These are phyloP conservation scores for Microtus ochrogaster DNA, from an alignment of 2,113 vertebrate genomes.

Conservation along the genomic window DNA sequence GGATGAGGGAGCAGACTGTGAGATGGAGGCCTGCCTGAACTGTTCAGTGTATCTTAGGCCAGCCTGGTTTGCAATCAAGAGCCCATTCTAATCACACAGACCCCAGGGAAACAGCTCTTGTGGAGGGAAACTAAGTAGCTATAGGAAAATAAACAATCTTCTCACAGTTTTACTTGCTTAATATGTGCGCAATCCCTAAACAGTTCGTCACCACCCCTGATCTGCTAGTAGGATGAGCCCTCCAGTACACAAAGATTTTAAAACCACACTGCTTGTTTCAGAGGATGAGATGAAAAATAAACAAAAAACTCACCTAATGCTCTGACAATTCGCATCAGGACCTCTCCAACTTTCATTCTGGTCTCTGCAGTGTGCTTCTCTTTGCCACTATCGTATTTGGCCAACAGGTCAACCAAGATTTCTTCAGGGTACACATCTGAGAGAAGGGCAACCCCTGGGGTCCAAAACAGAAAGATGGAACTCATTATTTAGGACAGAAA, in stretches of 20 bases:
- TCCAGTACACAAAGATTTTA: neutral
- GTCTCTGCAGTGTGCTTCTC: conserved; percentile 82
- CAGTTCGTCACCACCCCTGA: neutral
- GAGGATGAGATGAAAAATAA: neutral
- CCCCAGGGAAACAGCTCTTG: neutral
- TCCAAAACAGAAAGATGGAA: neutral
- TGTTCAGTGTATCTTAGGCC: neutral
- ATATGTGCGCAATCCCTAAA: neutral
- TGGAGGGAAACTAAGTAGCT: neutral
- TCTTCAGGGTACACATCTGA: conserved; percentile 90
- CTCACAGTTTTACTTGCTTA: neutral
- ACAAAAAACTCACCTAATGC: conserved; percentile 91
- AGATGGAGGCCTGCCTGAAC: too few relatives aligned
- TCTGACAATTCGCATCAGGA: conserved; percentile 93
- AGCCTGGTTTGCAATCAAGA: neutral
- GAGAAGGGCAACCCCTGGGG: conserved; percentile 90
- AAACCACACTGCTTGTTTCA: neutral
- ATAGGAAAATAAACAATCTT: neutral
- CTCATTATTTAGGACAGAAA: conserved; percentile 37
- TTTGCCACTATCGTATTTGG: conserved; percentile 83
- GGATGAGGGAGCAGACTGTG: neutral
- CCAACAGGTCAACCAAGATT: conserved; percentile 90
- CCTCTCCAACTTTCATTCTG: conserved; percentile 96
- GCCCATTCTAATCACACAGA: neutral
- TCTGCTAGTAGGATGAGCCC: neutral